Base-by-base conservation (phyloP, 2,888 invertebrate genomes). In the Pasiphila rectangulata region DNA sequence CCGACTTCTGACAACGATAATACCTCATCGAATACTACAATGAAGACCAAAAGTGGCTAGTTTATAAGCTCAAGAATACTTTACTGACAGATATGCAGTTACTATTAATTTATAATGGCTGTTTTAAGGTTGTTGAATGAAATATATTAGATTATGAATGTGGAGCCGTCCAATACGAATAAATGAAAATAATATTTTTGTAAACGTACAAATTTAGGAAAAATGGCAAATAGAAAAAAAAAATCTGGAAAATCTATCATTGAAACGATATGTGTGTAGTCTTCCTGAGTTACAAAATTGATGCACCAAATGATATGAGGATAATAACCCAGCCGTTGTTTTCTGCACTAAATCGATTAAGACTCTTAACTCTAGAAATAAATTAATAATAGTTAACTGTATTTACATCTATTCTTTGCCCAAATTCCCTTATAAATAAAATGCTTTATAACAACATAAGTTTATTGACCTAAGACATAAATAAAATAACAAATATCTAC, bases 1-100 rank as follows among this genome's bases (percentile, higher is more conserved):
- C 88, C 88, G 17, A 85, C 90, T n/a, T 86, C 87, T 0, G 92
- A 92, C 34, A 90, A 83, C 46, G 89, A 90, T 32, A 89, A 84
- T 38, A 69, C 75, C 6, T 76, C 83, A 12, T 79, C 71, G 58
- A 89, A 64, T 65, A 80, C 72, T 65, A 89, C 80, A 60, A 78
- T 56, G 69, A 90, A 78, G 77, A 82, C 73, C 4, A 86, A 85
- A 61, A 72, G 73, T 53, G 76, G 49, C 46, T 52, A 54, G 25
- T 77, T 2, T 82, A 76, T 67, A 83, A 74, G 9, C 34, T n/a
- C 16, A 34, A 19, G 12, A 7, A 13, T 25, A 37, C 9, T 56
- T 62, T 67, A 74, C 71, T 72, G 71, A 69, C 72, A 39, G 38
- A 23, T 23, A 12, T 19, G 9, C 5, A 20, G 4, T 13, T 23